Evolutionary conservation across 2,113 vertebrate genomes (phyloP), one percentile per base, ranked within the genome.

Genomic region (Uria aalge): DNA sequence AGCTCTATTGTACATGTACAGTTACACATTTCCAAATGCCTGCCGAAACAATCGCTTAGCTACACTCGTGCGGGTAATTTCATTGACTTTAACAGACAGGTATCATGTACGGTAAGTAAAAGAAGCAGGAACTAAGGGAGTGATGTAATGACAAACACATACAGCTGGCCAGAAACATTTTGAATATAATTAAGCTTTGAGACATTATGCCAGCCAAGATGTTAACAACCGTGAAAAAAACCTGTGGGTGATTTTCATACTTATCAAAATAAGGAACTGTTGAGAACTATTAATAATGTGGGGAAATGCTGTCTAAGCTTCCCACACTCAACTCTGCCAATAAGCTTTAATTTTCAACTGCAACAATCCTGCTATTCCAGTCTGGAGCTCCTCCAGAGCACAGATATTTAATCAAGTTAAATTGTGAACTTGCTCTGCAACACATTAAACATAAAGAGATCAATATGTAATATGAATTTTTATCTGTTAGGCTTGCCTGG

Each of bases 191-290:
- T 96, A 94, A 55, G 96, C 92, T 96, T 94, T 90, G 74, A 95
- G 94, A 96, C 85, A 88, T 66, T 77, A 69, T 92, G 92, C 85
- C 90, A 92, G 90, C 89, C 81, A 85, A 91, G 77, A 96, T 79
- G 62, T 50, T 96, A 96, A 88, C 73, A 97, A 90, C 81, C 3
- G 18, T 56, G 30, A n/a, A 30, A 92, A 94, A 78, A 14, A 9
- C 23, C 50, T 52, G 84, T 88, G 87, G 91, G 87, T 92, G 69
- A 96, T 96, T 96, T 96, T 95, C 91, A 92, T 96, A 96, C 87
- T 95, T 96, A 97, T 97, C 97, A 97, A 97, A 97, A 97, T 94
- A 97, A 96, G 94, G 89, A 97, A 96, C 94, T 96, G 90, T 95
- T 90, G 88, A 93, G 92, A 93, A 85, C 89, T 87, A 95, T 75